phyloP scores from a whole-genome alignment of 2,113 vertebrate species.

The Rhagologus leucostigma region DNA sequence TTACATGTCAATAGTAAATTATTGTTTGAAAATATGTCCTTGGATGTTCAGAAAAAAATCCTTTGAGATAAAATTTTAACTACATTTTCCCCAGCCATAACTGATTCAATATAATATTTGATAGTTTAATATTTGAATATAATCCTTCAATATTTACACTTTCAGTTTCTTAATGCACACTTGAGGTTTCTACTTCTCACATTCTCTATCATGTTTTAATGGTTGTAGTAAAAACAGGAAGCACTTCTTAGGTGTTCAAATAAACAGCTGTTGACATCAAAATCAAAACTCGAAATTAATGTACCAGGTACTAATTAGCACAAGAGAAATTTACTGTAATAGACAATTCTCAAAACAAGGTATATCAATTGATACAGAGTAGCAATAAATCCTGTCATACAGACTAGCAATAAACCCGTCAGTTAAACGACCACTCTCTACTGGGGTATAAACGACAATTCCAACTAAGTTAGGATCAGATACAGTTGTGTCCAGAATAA shows the following conservation, averaged over 20 bases:
- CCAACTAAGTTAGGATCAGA: constrained; percentile 94
- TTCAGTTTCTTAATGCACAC: not conserved
- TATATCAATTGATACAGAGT: not conserved
- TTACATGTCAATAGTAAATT: not conserved
- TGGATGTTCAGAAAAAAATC: not conserved
- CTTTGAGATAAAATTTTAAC: not conserved
- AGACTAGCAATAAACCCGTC: not conserved
- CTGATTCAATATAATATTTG: not conserved
- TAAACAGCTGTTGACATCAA: not conserved
- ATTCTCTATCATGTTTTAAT: not conserved
- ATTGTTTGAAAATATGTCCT: not conserved
- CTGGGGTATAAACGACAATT: constrained; percentile 96
- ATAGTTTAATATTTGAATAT: not conserved
- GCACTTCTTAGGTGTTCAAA: not conserved
- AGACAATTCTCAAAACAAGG: not conserved
- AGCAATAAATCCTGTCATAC: not conserved
- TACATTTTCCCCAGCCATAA: not conserved
- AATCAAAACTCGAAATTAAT: not conserved
- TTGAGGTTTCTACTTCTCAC: not conserved
- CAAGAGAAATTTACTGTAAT: not conserved
- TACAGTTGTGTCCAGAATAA: constrained; percentile 98
- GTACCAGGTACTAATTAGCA: not conserved
- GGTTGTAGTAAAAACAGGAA: not conserved
- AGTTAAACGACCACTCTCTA: no score
- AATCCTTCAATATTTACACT: not conserved